Conservation (phyloP, 1,140 invertebrate species). For the Harlomillsia oculata region DNA sequence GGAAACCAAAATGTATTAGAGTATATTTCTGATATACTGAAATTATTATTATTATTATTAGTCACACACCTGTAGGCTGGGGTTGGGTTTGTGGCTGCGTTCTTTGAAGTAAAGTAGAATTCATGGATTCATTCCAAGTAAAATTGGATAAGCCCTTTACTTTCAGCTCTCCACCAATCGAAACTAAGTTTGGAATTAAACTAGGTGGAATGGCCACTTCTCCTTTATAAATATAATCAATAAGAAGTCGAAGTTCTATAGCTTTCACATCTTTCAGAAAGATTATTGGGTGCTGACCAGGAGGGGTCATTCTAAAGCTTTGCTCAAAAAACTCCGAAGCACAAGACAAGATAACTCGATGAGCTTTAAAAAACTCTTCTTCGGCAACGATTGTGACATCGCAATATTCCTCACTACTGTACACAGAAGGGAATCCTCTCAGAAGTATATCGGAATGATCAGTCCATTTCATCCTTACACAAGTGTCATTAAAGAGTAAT, state of each 20-base stretch:
- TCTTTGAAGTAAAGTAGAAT: slow-evolving; percentile 6
- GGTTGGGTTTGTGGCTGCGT: neutral
- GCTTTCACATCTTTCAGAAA: slow-evolving; percentile 26
- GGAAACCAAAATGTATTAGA: neutral
- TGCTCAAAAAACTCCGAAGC: slow-evolving; percentile 30
- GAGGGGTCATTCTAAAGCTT: slow-evolving; percentile 27
- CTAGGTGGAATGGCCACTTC: slow-evolving; percentile 27
- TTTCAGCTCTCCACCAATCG: slow-evolving; percentile 23
- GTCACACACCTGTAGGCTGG: neutral
- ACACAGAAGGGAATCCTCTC: slow-evolving; percentile 11
- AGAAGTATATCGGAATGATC: slow-evolving; percentile 29
- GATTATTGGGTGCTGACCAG: slow-evolving; percentile 23
- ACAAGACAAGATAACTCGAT: slow-evolving; percentile 27
- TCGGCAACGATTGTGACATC: slow-evolving; percentile 29
- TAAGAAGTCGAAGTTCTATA: slow-evolving; percentile 18
- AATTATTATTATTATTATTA: no score
- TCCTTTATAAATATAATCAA: slow-evolving; percentile 31
- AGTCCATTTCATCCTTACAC: slow-evolving; percentile 29
- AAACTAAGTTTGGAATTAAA: slow-evolving; percentile 17
- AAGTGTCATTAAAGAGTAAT: slow-evolving; percentile 18
- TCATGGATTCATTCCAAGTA: slow-evolving; percentile 20
- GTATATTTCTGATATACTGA: no score
- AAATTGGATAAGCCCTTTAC: slow-evolving; percentile 22
- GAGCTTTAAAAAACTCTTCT: slow-evolving; percentile 27
- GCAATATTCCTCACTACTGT: slow-evolving; percentile 22